Base-by-base conservation (phyloP, 2,113 vertebrate genomes). In the Ictalurus furcatus region DNA sequence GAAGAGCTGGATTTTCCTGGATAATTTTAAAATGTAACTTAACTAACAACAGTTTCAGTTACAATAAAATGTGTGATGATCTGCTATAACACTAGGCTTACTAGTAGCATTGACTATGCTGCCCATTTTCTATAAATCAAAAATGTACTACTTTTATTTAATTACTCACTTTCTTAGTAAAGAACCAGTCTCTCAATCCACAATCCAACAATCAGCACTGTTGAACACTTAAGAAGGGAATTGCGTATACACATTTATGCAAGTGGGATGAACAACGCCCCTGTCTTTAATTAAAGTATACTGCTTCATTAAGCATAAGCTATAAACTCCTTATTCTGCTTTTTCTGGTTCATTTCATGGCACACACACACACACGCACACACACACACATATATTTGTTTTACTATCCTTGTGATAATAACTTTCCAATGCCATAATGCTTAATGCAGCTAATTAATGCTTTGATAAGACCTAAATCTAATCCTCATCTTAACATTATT, bases 281-380 rank as follows among this genome's bases (percentile, higher is more conserved):
- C 44, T 69, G 19, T 52, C 67, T 76, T 90, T 89, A 94, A 95
- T 95, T 96, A 94, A 95, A 95, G 87, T 85, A 86, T 90, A 85
- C 88, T 90, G 94, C 92, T 91, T 86, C 91, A 94, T 93, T 94
- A 74, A 90, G 85, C 90, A 90, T 87, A 65, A 67, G 58, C 48
- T 44, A 58, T 63, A 78, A 88, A 89, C 58, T 79, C 58, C 85
- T 82, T 91, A 79, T 92, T 85, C 92, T 25, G 92, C 92, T 89
- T 3, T 12, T 63, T 90, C 88, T 71, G 16, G n/a, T 63, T 88
- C 71, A 84, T 59, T 54, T 54, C 54, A 73, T 71, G 48, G 2
- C 23, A 59, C 34, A 59, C 69, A 76, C 4, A 76, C 28, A 78
- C 9, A 58, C 17, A 6, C 44, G 7, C 44, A 7, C 44, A 48